phyloP scores from a whole-genome alignment of 37 sponge, comb jelly and placozoan genomes.

The Halisarca cf. caerulea region DNA sequence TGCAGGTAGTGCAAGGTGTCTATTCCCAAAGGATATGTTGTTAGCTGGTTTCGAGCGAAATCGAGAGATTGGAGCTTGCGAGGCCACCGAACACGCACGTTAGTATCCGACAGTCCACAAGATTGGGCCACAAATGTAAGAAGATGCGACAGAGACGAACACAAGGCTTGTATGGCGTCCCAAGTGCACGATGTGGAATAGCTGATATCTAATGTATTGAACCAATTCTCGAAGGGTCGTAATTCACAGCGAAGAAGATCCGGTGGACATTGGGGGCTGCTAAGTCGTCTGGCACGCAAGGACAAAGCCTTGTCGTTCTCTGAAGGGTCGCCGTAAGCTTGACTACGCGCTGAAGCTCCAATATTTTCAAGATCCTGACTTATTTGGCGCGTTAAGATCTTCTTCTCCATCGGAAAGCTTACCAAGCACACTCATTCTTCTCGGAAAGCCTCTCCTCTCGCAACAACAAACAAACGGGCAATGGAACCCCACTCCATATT shows the following conservation, averaged over 20 bases:
- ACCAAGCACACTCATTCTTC: too few relatives aligned
- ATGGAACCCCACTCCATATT: too few relatives aligned
- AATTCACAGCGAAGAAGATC: background rate
- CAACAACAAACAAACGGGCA: too few relatives aligned
- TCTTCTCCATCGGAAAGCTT: too few relatives aligned
- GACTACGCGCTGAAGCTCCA: background rate
- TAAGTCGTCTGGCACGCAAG: background rate
- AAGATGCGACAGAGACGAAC: constrained; percentile 5
- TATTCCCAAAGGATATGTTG: constrained; percentile 23
- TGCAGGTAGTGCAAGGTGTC: constrained; percentile 1
- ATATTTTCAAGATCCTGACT: background rate
- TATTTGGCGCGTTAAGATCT: too few relatives aligned
- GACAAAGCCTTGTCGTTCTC: constrained; percentile 4
- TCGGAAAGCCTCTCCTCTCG: too few relatives aligned
- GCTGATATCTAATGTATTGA: constrained; percentile 46
- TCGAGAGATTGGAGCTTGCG: constrained; percentile 19
- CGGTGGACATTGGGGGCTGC: constrained; percentile 1
- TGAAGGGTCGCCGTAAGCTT: background rate
- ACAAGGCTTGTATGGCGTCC: constrained; percentile 27
- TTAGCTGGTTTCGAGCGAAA: constrained; percentile 51
- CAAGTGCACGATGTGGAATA: constrained; percentile 12
- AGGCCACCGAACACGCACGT: constrained; percentile 20
- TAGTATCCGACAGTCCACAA: constrained; percentile 29
- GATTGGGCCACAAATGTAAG: background rate
- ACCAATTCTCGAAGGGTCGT: background rate